Evolutionary conservation across 2,888 invertebrate genomes (phyloP), one percentile per base, ranked within the genome.

Genomic region (Oscheius sp.): DNA sequence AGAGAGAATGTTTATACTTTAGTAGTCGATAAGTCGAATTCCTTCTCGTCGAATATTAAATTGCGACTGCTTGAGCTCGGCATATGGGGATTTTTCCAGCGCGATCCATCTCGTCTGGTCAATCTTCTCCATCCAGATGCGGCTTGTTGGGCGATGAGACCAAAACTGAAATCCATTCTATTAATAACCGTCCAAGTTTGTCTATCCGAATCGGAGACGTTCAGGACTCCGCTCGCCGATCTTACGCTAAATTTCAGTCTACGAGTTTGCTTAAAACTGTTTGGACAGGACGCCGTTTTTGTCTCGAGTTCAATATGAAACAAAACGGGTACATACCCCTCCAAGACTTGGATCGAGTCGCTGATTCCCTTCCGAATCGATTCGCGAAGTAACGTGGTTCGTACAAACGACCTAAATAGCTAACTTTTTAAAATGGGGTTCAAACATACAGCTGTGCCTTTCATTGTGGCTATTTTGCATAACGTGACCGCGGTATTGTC

Each of bases 381-480:
- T 37, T 68, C 57, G 47, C 4, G 66, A 47, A 1, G 74, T 74
- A n/a, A 68, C 68, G 42, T 74, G 74, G 42, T 74, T 74, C 10
- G 68, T 74, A n/a, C 57, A 68, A 13, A 74, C 51, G 2, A 74
- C 58, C 74, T 74, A 47, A 58, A 66, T 53, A 10, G n/a, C 11
- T 47, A n/a, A 21, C 21, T 21, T 21, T 21, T 21, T 21, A 21
- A 21, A 21, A 21, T 0, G 21, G 21, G 21, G 21, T 21, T 21
- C 21, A 21, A 21, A 29, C 66, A n/a, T 68, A 66, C 74, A 11
- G 74, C 66, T 33, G 42, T 68, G 1, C 53, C 21, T 5, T 37
- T 13, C 29, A 42, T 21, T 10, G 66, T 47, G 4, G 74, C 74
- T 33, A 74, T 21, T 68, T 50, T 68, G 58, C 68, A 66, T 4